phyloP scores from a whole-genome alignment of 2,888 invertebrate genomes.

The Hybos culiciformis region DNA sequence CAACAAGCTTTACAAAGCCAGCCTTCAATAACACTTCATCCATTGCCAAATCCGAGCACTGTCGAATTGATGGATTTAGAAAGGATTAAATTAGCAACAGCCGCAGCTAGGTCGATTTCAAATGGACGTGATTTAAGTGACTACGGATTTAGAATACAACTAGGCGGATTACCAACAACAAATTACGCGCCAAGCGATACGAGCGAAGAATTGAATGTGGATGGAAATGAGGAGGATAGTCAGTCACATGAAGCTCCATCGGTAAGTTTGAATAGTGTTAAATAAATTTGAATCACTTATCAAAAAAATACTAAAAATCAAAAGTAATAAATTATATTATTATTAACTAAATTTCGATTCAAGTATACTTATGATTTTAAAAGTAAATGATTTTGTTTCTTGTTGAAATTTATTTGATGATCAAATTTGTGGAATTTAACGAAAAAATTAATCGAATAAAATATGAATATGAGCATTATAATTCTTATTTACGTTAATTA shows the following conservation, averaged over 20 bases:
- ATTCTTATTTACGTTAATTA: too few species aligned
- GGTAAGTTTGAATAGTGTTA: too few species aligned
- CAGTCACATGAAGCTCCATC: conserved; percentile 34
- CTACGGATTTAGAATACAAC: conserved; percentile 37
- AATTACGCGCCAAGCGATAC: conserved; percentile 35
- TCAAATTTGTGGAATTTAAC: too few species aligned
- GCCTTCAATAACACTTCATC: neutral
- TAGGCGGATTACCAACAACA: conserved; percentile 34
- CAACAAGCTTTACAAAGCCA: conserved; percentile 12
- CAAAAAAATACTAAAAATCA: too few species aligned
- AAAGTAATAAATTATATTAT: too few species aligned
- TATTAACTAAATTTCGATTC: too few species aligned
- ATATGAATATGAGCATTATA: too few species aligned
- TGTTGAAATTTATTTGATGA: too few species aligned
- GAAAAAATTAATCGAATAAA: too few species aligned
- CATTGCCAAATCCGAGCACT: neutral
- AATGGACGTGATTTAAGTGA: conserved; percentile 30
- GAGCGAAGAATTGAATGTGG: conserved; percentile 36
- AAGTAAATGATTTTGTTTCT: too few species aligned
- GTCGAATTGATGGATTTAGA: conserved; percentile 28
- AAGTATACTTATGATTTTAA: too few species aligned
- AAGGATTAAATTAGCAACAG: conserved; percentile 29
- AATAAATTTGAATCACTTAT: too few species aligned
- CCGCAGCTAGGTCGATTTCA: conserved; percentile 12
- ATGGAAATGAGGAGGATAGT: conserved; percentile 36